Evolutionary conservation across 2,888 invertebrate genomes (phyloP).

Genomic region (Aleiodes alternator): DNA sequence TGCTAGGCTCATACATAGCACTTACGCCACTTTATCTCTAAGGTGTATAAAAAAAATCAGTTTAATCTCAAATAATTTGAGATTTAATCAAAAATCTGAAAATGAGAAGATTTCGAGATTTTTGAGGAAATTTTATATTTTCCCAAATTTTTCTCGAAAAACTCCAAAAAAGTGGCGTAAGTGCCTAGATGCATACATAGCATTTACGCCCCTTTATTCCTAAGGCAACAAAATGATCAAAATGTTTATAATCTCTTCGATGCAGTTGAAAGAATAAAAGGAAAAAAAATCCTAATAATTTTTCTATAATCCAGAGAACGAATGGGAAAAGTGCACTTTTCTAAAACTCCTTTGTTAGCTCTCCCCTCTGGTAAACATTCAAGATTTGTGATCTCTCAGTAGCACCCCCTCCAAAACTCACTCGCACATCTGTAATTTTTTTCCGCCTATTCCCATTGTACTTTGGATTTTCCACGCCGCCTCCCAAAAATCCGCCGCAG

Average conservation of each 20-base stretch:
- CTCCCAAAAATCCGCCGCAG: not conserved
- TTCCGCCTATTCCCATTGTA: constrained; percentile 5
- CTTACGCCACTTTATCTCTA: too few relatives aligned
- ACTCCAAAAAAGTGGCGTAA: too few relatives aligned
- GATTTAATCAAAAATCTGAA: too few relatives aligned
- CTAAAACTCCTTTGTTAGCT: constrained; percentile 29
- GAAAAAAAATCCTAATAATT: not conserved
- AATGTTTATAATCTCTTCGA: not conserved
- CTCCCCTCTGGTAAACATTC: constrained; percentile 20
- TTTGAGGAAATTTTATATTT: too few relatives aligned
- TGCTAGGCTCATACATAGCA: too few relatives aligned
- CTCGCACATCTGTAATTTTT: constrained; percentile 47
- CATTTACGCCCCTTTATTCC: too few relatives aligned
- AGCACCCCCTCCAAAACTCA: constrained; percentile 26
- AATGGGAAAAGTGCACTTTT: not conserved
- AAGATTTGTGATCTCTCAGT: constrained; percentile 37
- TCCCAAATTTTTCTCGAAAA: too few relatives aligned
- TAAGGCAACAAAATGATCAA: too few relatives aligned
- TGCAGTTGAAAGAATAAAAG: not conserved
- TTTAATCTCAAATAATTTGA: too few relatives aligned
- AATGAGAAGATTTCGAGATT: too few relatives aligned
- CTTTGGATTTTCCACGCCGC: not conserved
- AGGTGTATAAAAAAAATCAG: too few relatives aligned
- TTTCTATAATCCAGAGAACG: not conserved
- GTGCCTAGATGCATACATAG: too few relatives aligned